Percentiles rank a stretch among this genome's conserved stretches.
These are phyloP conservation scores for Tupaia chinensis DNA, from an alignment of 2,113 vertebrate species.

Conservation along the genomic window DNA sequence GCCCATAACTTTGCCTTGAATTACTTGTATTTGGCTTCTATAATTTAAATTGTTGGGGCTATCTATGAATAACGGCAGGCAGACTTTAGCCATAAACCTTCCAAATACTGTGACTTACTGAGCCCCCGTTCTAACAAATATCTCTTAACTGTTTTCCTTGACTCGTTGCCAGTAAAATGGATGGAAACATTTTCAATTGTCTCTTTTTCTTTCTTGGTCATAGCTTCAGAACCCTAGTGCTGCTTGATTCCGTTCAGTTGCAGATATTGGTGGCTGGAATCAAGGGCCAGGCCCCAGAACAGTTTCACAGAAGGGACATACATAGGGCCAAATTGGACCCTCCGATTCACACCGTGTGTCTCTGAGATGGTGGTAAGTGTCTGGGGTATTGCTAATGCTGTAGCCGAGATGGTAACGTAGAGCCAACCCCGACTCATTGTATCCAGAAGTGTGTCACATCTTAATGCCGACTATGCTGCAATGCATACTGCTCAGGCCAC, in stretches of 20 bases:
- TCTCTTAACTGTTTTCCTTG: constrained; percentile 77
- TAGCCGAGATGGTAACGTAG: constrained; percentile 15
- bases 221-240: constrained; percentile 76
- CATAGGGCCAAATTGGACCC: constrained; percentile 74
- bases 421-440: neutral
- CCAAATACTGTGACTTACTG: constrained; percentile 44
- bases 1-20: neutral
- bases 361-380: constrained; percentile 80
- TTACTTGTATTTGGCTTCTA: constrained; percentile 37
- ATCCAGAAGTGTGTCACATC: neutral
- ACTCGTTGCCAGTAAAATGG: constrained; percentile 72
- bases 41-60: constrained; percentile 64
- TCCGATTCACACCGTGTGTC: constrained; percentile 65
- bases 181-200: constrained; percentile 78
- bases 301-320: constrained; percentile 75
- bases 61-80: constrained; percentile 36
- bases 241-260: constrained; percentile 71
- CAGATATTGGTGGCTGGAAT: constrained; percentile 81
- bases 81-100: constrained; percentile 56
- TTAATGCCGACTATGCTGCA: neutral
- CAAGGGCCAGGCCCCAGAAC: constrained; percentile 76
- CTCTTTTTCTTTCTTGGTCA: constrained; percentile 80
- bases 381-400: neutral
- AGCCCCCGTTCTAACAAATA: constrained; percentile 54
- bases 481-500: neutral